Evolutionary conservation across 2,113 vertebrate species (phyloP).

Genomic region (Sitta europaea): DNA sequence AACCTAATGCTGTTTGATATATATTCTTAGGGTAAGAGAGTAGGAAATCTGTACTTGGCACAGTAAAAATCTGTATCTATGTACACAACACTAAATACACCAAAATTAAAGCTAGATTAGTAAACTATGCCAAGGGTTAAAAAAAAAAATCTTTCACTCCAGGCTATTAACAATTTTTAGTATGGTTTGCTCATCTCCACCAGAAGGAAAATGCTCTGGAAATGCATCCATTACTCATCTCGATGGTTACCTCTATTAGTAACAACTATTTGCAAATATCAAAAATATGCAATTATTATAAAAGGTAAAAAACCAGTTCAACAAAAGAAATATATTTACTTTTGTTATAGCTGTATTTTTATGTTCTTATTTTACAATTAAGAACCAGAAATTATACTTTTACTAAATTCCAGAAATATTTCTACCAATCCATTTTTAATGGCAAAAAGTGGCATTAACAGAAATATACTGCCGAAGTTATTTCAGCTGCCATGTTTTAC

Average conservation of each 20-base stretch:
- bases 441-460: neutral
- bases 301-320: conserved; percentile 17
- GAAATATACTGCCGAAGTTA: neutral
- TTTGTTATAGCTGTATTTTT: neutral
- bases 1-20: neutral
- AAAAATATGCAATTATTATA: neutral
- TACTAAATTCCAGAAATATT: neutral
- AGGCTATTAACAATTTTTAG: neutral
- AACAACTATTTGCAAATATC: neutral
- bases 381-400: neutral
- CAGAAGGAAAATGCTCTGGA: conserved; percentile 9
- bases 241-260: neutral
- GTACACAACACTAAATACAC: neutral
- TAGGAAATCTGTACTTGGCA: neutral
- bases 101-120: conserved; percentile 19
- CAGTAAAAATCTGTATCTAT: neutral
- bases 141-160: neutral
- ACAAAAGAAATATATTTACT: neutral
- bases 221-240: neutral
- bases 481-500: neutral
- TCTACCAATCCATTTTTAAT: neutral
- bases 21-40: neutral
- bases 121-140: neutral
- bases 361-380: neutral
- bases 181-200: neutral